Base-by-base conservation (phyloP, 2,888 invertebrate species). In the Melanophora roralis region DNA sequence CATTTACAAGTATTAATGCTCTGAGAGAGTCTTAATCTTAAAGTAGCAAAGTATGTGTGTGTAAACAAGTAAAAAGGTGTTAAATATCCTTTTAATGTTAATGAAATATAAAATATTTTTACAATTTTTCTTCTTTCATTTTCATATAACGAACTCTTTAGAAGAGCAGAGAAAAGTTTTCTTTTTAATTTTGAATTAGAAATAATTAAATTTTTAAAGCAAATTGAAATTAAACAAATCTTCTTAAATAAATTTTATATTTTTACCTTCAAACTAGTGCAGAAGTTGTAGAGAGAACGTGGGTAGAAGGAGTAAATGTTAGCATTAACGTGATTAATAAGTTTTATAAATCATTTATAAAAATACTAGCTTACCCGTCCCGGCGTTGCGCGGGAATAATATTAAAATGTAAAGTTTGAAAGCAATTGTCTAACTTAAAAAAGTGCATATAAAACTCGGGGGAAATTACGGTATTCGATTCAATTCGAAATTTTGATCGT, bases 161-260 rank as follows among this genome's bases (percentile, higher is more conserved):
- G 14, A 51, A 59, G 59, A n/a, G 47, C 51, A 14, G 45, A 55
- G 6, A 60, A 68, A 27, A 49, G 62, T 62, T 67, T 23, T 19
- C 21, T 14, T 67, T 53, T 53, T n/a, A 47, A 57, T 47, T 32
- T 69, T 27, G 23, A 14, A 64, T 57, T 57, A 45, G 57, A 69
- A 64, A 69, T 59, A 47, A 49, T 27, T 27, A 27, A 27, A 27
- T 27, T n/a, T n/a, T n/a, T 6, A 77, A 77, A 77, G 69, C 36
- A 77, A 71, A 77, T 77, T 64, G 69, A 76, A 71, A 57, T 64
- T 64, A 59, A 65, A 77, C 55, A 64, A 76, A 69, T 75, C 38
- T 47, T 55, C 53, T 62, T 55, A 62, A 47, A 14, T 64, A 51
- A 47, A 32, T 73, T 55, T 73, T 5, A 27, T 3, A 27, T 5